Evolutionary conservation across 2,888 invertebrate species (phyloP), one percentile per base, ranked within the genome.

Genomic region (Seira ritae): DNA sequence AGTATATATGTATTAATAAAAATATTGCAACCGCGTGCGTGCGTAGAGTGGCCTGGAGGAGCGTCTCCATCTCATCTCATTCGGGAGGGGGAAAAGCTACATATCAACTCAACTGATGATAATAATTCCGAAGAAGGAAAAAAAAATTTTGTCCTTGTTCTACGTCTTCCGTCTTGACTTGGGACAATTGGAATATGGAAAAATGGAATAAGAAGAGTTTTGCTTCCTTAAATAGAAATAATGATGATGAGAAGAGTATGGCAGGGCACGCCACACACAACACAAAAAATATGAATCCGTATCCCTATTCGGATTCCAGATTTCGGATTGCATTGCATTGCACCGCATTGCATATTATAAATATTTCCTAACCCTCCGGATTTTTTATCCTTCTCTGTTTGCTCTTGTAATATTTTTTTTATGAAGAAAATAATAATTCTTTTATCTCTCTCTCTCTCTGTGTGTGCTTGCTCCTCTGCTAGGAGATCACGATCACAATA

Each of bases 21-120:
- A 70, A 81, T 82, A 82, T 82, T 82, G 72, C 67, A 76, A 82
- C 81, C 81, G 81, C 76, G 76, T 82, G 81, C 31, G 31, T 31
- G 31, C 31, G 31, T 31, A n/a, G n/a, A n/a, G n/a, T n/a, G n/a
- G n/a, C n/a, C n/a, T n/a, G n/a, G n/a, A n/a, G n/a, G n/a, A n/a
- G n/a, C 60, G 50, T 65, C 62, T 24, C 69, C 68, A 42, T 24
- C 17, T 31, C 42, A 12, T 42, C 20, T 66, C 2, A 3, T n/a
- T 10, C 15, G 15, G 23, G 67, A 66, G 23, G 23, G 67, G 20
- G 17, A 62, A n/a, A n/a, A n/a, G n/a, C n/a, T n/a, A n/a, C n/a
- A n/a, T n/a, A n/a, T n/a, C n/a, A n/a, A n/a, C n/a, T 10, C 8
- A 31, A 4, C 31, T 4, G 8, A 8, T 31, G 31, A 31, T 31